Evolutionary conservation across 2,113 vertebrate genomes (phyloP), one percentile per base, ranked within the genome.

Genomic region (Cyphomyrus plagiostoma): DNA sequence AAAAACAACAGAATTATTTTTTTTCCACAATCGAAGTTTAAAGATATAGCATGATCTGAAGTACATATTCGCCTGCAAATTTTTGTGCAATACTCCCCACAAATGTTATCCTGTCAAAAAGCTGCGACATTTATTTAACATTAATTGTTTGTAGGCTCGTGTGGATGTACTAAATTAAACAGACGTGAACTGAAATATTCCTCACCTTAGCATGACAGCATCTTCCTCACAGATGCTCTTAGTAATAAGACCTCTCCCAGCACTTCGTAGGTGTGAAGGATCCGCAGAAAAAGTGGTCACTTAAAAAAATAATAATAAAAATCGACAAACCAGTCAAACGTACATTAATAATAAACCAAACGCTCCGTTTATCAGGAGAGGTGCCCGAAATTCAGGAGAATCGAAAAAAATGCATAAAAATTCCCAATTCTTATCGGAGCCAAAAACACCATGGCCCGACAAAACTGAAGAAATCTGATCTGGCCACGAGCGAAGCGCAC

Each of bases 401-500:
- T 48, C 17, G 19, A 15, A 77, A 45, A 48, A 89, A 80, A 52
- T 7, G 48, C 50, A 26, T 42, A 53, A 39, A 30, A 48, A 80
- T 80, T 11, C 26, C 15, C 13, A 26, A 88, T 88, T 66, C 35
- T 23, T 80, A 80, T 9, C 15, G 21, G 48, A 70, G n/a, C 87
- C 46, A 84, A 13, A 6, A 19, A 92, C 70, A 39, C 88, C 9
- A 90, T 21, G 87, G 89, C 74, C 90, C n/a, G 74, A 11, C 39
- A 39, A 80, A 56, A 83, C 52, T 52, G 70, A 30, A 84, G 86
- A 91, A 77, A 86, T 90, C 82, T 84, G 83, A 89, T 89, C 66
- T 89, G 39, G 86, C 58, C 86, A 80, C 88, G 86, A 91, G 88
- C 56, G 50, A 91, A 70, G 91, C 53, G 91, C 88, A 88, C 93